Percentiles rank a stretch among this genome's conserved stretches.
Evolutionary conservation across 1,140 invertebrate species (phyloP).

Genomic region (Lordiphosa collinella): DNA sequence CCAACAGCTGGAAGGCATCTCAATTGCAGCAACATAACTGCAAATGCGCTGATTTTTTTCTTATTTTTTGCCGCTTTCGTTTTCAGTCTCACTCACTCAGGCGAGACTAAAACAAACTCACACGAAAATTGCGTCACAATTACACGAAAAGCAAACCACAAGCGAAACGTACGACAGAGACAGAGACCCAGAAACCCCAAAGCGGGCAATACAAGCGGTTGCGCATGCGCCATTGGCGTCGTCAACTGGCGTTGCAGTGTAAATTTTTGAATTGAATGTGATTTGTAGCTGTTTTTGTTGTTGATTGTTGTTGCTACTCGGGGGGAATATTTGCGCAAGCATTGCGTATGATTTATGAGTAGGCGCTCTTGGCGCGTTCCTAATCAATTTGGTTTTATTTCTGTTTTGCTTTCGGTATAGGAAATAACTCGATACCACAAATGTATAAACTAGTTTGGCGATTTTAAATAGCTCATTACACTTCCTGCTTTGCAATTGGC

Average conservation of each 20-base stretch:
- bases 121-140: constrained; percentile 67
- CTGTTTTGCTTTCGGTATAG: constrained; percentile 15
- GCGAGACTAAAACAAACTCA: constrained; percentile 58
- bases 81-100: constrained; percentile 54
- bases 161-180: constrained; percentile 35
- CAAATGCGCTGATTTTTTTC: constrained; percentile 3
- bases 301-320: constrained; percentile 17
- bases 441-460: constrained; percentile 37
- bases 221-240: constrained; percentile 58
- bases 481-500: constrained; percentile 21
- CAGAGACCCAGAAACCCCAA: constrained; percentile 75
- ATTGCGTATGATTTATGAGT: constrained; percentile 38
- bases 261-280: constrained; percentile 3
- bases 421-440: constrained; percentile 15
- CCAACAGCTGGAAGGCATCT: constrained; percentile 12
- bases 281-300: background rate
- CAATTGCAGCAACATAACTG: constrained; percentile 16
- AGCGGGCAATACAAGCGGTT: constrained; percentile 43
- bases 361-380: constrained; percentile 24
- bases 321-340: constrained; percentile 25
- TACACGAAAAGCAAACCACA: constrained; percentile 66
- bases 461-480: constrained; percentile 29
- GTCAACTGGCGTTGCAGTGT: constrained; percentile 2
- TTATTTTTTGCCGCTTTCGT: constrained; percentile 48
- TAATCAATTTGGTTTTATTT: constrained; percentile 40